Conservation (phyloP, 2,888 invertebrate genomes). For the Hypena proboscidalis region DNA sequence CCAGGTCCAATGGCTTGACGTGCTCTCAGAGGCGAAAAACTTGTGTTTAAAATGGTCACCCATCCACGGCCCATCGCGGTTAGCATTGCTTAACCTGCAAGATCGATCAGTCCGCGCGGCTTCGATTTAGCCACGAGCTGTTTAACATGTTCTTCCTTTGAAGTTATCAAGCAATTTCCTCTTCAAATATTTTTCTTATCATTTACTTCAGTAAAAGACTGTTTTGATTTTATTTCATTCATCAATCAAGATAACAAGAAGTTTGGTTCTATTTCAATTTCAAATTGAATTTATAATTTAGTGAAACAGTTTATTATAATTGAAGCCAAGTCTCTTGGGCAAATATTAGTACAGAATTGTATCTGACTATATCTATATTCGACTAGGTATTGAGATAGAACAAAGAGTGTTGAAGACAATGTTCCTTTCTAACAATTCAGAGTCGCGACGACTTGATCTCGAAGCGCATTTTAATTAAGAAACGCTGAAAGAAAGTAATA, state of each 20-base stretch:
- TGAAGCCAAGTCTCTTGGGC: conserved; percentile 13
- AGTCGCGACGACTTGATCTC: conserved; percentile 35
- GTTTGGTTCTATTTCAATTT: neutral
- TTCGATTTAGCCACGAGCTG: too few species aligned
- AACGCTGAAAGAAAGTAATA: conserved; percentile 28
- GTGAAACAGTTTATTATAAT: conserved; percentile 12
- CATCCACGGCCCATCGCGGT: too few species aligned
- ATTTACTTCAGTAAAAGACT: neutral
- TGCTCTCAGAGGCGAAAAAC: too few species aligned
- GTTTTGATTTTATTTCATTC: conserved; percentile 2
- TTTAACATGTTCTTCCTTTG: too few species aligned
- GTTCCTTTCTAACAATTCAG: conserved; percentile 37
- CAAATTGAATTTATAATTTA: conserved; percentile 15
- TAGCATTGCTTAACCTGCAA: too few species aligned
- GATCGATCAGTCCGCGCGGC: too few species aligned
- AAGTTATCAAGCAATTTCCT: too few species aligned
- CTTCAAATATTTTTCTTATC: too few species aligned
- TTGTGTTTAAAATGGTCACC: too few species aligned
- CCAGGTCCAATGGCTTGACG: too few species aligned
- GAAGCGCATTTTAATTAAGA: conserved; percentile 40
- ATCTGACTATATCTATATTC: conserved; percentile 20
- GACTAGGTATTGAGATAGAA: conserved; percentile 26
- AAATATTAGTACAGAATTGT: conserved; percentile 30
- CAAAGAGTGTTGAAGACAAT: conserved; percentile 41
- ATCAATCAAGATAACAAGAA: conserved; percentile 6